Evolutionary conservation across 2,888 invertebrate genomes (phyloP).

Genomic region (Calephelis perditalis): DNA sequence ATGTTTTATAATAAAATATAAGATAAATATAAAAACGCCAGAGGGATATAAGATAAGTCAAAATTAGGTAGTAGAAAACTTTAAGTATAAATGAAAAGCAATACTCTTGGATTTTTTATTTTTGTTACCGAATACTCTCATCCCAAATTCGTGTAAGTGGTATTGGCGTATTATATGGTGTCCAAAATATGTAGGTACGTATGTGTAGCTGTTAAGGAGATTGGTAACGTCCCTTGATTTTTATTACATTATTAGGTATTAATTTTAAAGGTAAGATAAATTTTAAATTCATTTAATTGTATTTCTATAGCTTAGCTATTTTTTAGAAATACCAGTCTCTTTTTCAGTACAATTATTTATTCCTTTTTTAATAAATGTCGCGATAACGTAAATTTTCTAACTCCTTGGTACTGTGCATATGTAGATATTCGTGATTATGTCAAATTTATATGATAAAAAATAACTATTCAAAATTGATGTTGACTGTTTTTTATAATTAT

Average conservation of each 20-base stretch:
- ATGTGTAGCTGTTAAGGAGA: constrained; percentile 15
- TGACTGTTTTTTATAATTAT: constrained; percentile 78
- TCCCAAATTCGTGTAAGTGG: constrained; percentile 44
- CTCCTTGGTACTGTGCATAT: constrained; percentile 60
- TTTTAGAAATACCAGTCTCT: constrained; percentile 10
- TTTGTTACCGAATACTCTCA: constrained; percentile 69
- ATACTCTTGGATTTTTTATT: constrained; percentile 72
- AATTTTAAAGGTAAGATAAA: neutral
- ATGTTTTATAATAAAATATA: constrained; percentile 28
- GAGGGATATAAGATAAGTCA: constrained; percentile 65
- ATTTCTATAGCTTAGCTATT: neutral
- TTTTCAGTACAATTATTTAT: constrained; percentile 3
- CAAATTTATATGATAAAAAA: constrained; percentile 68
- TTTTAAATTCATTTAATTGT: neutral
- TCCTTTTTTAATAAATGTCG: constrained; percentile 11
- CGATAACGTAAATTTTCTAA: constrained; percentile 38
- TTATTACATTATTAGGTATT: neutral
- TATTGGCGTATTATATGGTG: constrained; percentile 33
- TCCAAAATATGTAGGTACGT: constrained; percentile 13
- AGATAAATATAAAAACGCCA: constrained; percentile 54
- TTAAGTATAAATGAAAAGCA: constrained; percentile 76
- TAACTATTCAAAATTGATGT: constrained; percentile 77
- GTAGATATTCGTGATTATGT: constrained; percentile 74
- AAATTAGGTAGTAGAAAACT: constrained; percentile 71
- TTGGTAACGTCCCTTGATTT: constrained; percentile 12